Base-by-base conservation (phyloP, 2,113 vertebrate species). In the Tragulus kanchil region DNA sequence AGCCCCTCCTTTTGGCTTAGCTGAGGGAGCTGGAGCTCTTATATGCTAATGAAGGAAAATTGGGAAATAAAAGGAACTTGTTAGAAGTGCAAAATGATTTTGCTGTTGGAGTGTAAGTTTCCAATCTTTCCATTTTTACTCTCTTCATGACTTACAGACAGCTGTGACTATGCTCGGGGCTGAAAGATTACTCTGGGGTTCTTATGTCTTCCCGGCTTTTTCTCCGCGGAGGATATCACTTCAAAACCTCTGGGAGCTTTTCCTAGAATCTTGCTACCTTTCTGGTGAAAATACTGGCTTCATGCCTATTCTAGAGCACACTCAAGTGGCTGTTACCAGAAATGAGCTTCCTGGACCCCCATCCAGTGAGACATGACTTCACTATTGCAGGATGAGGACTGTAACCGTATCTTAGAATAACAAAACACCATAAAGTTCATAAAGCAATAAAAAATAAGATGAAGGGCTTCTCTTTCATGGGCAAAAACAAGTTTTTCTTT, bases 261-360 rank as follows among this genome's bases (percentile, higher is more conserved):
- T 31, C 62, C n/a, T 31, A 89, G 59, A 83, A 78, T 67, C 23
- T 65, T 64, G 15, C 14, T 26, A 59, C n/a, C n/a, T 84, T 90
- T 71, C 31, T 54, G 52, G 61, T 19, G 62, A 64, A 11, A 4
- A 67, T 59, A 79, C 50, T 13, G 50, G 19, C 54, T 71, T 28
- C 25, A 3, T 25, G 36, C 5, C 45, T 36, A 45, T 75, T 86
- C 61, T 21, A 93, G 91, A 89, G 96, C 45, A 81, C 91, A 61
- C 93, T 87, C 86, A 79, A 89, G 84, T 90, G 97, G 67, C 64
- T 71, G 50, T 75, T 52, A 81, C 89, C 78, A 81, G 92, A 81
- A 97, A 64, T 19, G 48, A 97, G 26, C 45, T 59, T 15, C 17
- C 1, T 4, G 4, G 3, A 52, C 8, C 12, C 52, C 25, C 12